Percentiles rank a stretch among this genome's conserved stretches.
Conservation (phyloP, 1,140 invertebrate species). For the Carposina sasakii region DNA sequence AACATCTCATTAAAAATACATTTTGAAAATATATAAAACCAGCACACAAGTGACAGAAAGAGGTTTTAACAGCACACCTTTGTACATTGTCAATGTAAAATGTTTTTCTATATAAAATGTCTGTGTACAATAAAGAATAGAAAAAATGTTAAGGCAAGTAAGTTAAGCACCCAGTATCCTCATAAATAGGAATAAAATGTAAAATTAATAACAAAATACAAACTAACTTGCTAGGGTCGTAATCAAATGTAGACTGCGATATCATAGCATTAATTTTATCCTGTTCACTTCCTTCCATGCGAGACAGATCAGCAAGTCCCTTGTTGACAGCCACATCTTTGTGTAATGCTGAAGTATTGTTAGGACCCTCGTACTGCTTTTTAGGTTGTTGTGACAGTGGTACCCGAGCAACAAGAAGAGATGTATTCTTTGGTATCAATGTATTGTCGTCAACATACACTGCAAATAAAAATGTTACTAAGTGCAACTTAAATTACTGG, state of each 20-base stretch:
- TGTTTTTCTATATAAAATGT: too few relatives aligned
- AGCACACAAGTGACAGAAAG: too few relatives aligned
- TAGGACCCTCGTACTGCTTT: constrained; percentile 79
- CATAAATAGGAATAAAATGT: too few relatives aligned
- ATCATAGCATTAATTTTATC: constrained; percentile 99
- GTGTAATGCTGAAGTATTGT: constrained; percentile 44
- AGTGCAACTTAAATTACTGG: background rate
- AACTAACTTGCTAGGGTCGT: constrained; percentile 95
- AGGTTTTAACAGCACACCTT: too few relatives aligned
- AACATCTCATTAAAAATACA: too few relatives aligned
- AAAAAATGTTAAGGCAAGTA: too few relatives aligned
- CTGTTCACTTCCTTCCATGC: constrained; percentile 93
- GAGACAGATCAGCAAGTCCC: constrained; percentile 85
- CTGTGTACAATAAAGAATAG: too few relatives aligned
- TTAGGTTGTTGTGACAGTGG: constrained; percentile 85
- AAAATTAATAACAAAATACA: constrained; percentile 2
- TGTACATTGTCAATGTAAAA: too few relatives aligned
- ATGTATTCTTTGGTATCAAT: constrained; percentile 97
- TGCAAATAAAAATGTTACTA: constrained; percentile 70
- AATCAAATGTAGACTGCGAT: constrained; percentile 95
- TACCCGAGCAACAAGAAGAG: constrained; percentile 94
- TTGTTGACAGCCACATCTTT: constrained; percentile 74
- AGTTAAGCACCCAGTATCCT: too few relatives aligned
- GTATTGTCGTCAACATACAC: constrained; percentile 92
- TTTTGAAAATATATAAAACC: too few relatives aligned